Conservation (phyloP, 2,888 invertebrate species). For the Polylopha cassiicola region DNA sequence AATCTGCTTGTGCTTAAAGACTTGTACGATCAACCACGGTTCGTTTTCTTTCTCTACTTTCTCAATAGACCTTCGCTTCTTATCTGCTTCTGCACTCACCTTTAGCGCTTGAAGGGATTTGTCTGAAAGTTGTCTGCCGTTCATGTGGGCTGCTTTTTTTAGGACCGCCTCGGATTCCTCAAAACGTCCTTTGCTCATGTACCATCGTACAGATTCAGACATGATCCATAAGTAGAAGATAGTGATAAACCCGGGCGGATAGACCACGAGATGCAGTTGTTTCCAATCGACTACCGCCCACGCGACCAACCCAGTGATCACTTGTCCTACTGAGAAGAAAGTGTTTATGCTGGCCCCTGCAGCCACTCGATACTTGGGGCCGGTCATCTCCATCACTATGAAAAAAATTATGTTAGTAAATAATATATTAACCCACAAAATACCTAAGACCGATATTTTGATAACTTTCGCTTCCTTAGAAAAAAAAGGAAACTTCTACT, state of each 20-base stretch:
- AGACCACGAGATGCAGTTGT: constrained; percentile 78
- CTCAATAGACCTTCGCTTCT: too few species aligned
- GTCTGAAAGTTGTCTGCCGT: constrained; percentile 62
- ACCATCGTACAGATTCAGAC: constrained; percentile 82
- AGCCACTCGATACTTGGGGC: constrained; percentile 81
- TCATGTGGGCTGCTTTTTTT: constrained; percentile 72
- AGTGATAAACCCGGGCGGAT: constrained; percentile 80
- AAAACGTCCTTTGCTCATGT: constrained; percentile 77
- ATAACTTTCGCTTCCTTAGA: too few species aligned
- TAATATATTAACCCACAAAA: too few species aligned
- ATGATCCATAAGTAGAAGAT: constrained; percentile 81
- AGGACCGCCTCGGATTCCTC: constrained; percentile 76
- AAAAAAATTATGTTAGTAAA: constrained; percentile 14
- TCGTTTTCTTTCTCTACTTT: too few species aligned
- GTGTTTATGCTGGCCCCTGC: constrained; percentile 82
- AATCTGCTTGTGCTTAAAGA: too few species aligned
- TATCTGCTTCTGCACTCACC: too few species aligned
- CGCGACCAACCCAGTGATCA: constrained; percentile 80
- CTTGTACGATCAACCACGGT: too few species aligned
- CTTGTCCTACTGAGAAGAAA: constrained; percentile 83
- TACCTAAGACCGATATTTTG: too few species aligned
- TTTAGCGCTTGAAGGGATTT: constrained; percentile 43
- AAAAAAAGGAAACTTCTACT: too few species aligned
- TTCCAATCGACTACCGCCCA: constrained; percentile 84
- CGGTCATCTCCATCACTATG: constrained; percentile 84